Conservation (phyloP, 2,113 vertebrate genomes). For the Arizona elegans region DNA sequence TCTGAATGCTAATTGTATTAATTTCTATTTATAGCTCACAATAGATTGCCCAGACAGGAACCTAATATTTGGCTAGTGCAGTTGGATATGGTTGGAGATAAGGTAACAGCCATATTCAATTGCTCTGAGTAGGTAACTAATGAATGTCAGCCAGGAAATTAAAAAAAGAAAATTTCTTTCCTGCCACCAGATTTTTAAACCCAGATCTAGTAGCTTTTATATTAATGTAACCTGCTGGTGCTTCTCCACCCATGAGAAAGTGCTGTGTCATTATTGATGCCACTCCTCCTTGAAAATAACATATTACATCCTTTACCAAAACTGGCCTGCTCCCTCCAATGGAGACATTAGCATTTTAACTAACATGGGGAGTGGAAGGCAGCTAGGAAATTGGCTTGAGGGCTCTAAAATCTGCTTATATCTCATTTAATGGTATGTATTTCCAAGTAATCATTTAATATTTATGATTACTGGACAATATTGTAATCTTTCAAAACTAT, state of each 20-base stretch:
- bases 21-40: background rate
- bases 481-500: too few species aligned
- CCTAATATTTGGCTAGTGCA: background rate
- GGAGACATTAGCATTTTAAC: background rate
- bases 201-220: background rate
- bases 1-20: background rate
- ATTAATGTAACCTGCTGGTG: background rate
- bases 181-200: background rate
- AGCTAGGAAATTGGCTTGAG: background rate
- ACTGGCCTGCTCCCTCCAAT: background rate
- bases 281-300: background rate
- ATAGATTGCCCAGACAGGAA: background rate
- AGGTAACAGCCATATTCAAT: background rate
- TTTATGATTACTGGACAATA: too few species aligned
- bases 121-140: background rate
- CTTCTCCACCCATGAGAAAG: background rate
- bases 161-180: background rate
- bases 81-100: background rate
- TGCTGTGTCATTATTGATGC: background rate
- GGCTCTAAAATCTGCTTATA: too few species aligned
- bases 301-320: background rate
- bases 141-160: background rate
- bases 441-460: too few species aligned
- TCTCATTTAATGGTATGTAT: too few species aligned
- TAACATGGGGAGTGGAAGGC: background rate